Percentiles rank a stretch among this genome's conserved stretches.
These are phyloP conservation scores for Ondatra zibethicus DNA, from an alignment of 2,113 vertebrate genomes.

Conservation along the genomic window DNA sequence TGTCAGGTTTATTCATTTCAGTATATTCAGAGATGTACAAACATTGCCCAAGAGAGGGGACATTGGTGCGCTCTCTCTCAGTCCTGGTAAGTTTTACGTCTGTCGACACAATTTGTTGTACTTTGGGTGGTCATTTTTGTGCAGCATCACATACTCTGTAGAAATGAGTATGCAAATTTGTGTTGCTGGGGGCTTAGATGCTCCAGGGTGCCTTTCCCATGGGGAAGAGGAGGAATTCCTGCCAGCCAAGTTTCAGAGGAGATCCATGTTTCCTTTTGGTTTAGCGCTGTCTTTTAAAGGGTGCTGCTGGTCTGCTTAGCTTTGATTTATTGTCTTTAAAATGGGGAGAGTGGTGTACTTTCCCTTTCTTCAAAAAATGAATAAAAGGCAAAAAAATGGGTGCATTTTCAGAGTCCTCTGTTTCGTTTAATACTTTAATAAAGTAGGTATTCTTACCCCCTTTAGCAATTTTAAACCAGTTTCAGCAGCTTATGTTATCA, in stretches of 20 bases:
- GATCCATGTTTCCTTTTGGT: not conserved
- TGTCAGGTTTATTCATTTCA: constrained; percentile 41
- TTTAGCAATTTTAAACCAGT: not conserved
- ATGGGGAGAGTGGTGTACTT: not conserved
- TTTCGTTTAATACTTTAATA: not conserved
- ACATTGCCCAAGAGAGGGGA: not conserved
- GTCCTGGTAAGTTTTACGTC: not conserved
- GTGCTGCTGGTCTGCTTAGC: not conserved
- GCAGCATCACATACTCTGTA: not conserved
- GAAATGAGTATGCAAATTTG: not conserved
- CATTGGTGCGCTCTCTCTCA: too few species aligned
- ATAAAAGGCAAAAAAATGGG: not conserved
- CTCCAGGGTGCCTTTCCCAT: not conserved
- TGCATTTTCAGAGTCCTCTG: not conserved
- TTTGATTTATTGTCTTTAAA: constrained; percentile 19
- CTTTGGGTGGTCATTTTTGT: not conserved
- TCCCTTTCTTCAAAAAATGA: not conserved
- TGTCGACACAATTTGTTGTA: not conserved
- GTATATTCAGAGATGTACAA: not conserved
- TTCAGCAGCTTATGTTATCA: not conserved
- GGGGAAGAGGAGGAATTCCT: not conserved
- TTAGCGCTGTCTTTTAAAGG: not conserved
- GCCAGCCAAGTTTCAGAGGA: not conserved
- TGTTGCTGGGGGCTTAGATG: not conserved
- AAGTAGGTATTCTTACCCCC: not conserved